Conservation (phyloP, 2,888 invertebrate species). For the Xestia xanthographa region DNA sequence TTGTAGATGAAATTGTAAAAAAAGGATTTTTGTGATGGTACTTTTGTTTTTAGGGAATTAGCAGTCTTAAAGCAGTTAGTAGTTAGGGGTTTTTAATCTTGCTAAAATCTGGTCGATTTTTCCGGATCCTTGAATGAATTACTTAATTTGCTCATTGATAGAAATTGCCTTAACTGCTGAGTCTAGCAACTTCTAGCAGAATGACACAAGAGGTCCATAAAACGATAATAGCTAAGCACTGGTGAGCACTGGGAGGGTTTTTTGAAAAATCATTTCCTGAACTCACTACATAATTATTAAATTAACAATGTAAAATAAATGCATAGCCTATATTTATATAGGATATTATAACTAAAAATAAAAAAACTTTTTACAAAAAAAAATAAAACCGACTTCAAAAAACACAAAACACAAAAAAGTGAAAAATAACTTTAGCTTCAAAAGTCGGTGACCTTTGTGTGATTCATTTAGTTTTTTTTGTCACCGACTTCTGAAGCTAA, state of each 20-base stretch:
- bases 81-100: not conserved
- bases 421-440: no score
- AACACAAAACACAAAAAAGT: no score
- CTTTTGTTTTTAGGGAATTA: not conserved
- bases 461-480: no score
- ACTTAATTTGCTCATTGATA: not conserved
- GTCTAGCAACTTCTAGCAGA: not conserved
- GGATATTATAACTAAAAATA: no score
- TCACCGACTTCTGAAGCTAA: no score
- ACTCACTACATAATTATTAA: no score
- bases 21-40: not conserved
- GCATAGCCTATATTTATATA: no score
- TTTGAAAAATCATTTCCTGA: not conserved
- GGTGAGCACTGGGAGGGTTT: not conserved
- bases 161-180: not conserved
- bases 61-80: not conserved
- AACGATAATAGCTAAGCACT: not conserved
- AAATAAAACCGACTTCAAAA: no score
- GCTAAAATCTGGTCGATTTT: not conserved
- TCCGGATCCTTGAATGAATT: not conserved
- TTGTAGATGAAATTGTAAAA: constrained; percentile 35
- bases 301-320: no score
- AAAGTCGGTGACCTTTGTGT: no score
- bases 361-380: no score
- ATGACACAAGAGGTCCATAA: not conserved